Conservation (phyloP, 2,113 vertebrate genomes). For the Peromyscus maniculatus region DNA sequence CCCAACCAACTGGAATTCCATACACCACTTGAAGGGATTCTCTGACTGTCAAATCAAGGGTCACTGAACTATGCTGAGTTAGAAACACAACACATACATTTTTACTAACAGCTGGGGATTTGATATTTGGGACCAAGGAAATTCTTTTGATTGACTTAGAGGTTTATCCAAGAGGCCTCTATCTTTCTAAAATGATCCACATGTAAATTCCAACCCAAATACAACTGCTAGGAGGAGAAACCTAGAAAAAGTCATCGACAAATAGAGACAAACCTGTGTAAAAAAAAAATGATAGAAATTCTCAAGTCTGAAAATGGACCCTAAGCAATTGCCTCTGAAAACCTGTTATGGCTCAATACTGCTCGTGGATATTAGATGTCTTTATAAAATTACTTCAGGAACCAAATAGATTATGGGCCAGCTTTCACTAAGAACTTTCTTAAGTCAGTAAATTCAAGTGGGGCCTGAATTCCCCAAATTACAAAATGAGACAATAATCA, state of each 20-base stretch:
- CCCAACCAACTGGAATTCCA: constrained; percentile 63
- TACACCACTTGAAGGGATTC: constrained; percentile 54
- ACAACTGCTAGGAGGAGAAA: not conserved
- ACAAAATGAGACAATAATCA: constrained; percentile 56
- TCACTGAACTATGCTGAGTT: constrained; percentile 22
- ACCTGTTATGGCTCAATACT: not conserved
- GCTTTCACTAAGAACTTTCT: constrained; percentile 3
- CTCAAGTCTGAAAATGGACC: not conserved
- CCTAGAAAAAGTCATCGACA: not conserved
- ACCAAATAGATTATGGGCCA: not conserved
- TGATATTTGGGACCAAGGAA: constrained; percentile 54
- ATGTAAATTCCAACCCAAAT: constrained; percentile 31
- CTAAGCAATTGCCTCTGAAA: constrained; percentile 4
- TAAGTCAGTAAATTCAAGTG: constrained; percentile 60
- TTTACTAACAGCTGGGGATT: constrained; percentile 71
- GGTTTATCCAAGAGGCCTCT: constrained; percentile 38
- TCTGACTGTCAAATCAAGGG: constrained; percentile 52
- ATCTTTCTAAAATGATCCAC: constrained; percentile 6
- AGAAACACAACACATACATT: constrained; percentile 29
- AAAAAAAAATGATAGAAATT: constrained; percentile 16
- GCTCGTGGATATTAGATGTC: not conserved
- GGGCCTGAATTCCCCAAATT: constrained; percentile 51
- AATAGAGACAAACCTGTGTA: not conserved
- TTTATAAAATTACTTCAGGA: constrained; percentile 44
- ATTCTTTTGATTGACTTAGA: constrained; percentile 67